Base-by-base conservation (phyloP, 2,797 vertebrate genomes). In the Neopelma chrysocephalum region DNA sequence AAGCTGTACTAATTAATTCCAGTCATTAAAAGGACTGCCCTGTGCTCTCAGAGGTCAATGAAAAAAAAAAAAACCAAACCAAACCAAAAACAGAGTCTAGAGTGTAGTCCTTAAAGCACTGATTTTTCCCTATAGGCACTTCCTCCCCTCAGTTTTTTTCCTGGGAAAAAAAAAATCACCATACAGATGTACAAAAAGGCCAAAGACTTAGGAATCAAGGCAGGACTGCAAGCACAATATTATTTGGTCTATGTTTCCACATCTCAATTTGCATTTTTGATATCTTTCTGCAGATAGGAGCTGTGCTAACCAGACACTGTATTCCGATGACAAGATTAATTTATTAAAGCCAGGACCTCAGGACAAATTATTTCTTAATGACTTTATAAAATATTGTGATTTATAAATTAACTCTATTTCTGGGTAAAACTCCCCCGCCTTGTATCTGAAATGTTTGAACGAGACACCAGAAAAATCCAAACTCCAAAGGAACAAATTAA, bases 381-480 rank as follows among this genome's bases (percentile, higher is more conserved):
- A 20, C 34, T 71, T 80, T 12, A 60, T 58, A 53, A 66, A 66
- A 65, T 27, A 60, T 19, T 69, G 61, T 73, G 29, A 40, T 79
- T 90, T 57, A 62, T 9, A 66, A 61, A 69, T 45, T 2, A 65
- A 51, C 42, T 36, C 31, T 61, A 3, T 31, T 79, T 72, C 43
- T 53, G 38, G 38, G n/a, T 54, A 43, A 36, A 27, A 2, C 17
- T 20, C 25, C 15, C 25, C 21, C 40, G 31, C 12, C 11, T 31
- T 3, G 0, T 4, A 40, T 16, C 38, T 75, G 34, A 40, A 38
- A 2, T 5, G 3, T 29, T 76, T 65, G n/a, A 79, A 65, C 31
- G 9, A 83, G 19, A 83, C 18, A 53, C 11, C 40, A 81, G 61
- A 43, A 85, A 29, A 81, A 73, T 13, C 27, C 47, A 57, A 34